Conservation (phyloP, 2,113 vertebrate genomes). For the Heteronetta atricapilla region DNA sequence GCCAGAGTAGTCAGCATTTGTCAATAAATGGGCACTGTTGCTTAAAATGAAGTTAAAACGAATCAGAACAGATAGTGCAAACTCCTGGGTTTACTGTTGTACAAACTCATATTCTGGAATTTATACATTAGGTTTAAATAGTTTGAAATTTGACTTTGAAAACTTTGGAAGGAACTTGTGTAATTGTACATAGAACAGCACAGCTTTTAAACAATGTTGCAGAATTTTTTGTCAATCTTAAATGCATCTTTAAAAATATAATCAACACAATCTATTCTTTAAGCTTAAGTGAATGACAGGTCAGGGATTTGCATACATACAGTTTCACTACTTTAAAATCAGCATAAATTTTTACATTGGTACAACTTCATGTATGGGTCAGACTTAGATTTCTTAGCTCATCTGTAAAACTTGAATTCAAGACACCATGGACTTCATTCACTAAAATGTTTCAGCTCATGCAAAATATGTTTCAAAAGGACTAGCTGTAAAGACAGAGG, state of each 20-base stretch:
- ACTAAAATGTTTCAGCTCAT: not conserved
- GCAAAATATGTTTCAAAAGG: not conserved
- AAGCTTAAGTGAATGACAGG: not conserved
- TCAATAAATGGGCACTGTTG: not conserved
- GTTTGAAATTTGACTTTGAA: not conserved
- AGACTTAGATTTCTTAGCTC: not conserved
- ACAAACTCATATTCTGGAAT: not conserved
- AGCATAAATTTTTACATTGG: not conserved
- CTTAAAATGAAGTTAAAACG: not conserved
- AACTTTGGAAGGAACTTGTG: not conserved
- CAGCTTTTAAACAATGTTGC: not conserved
- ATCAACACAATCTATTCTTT: not conserved
- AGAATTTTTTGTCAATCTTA: not conserved
- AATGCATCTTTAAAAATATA: not conserved
- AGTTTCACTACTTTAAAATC: not conserved
- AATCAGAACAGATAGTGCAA: not conserved
- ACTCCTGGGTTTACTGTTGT: not conserved
- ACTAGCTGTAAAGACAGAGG: not conserved
- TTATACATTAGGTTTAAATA: not conserved
- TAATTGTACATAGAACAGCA: not conserved
- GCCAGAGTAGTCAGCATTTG: not conserved
- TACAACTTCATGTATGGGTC: not conserved
- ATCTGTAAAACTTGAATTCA: not conserved
- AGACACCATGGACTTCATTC: not conserved
- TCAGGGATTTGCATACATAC: not conserved